Conservation (phyloP, 2,113 vertebrate genomes). For the Eidolon helvum region DNA sequence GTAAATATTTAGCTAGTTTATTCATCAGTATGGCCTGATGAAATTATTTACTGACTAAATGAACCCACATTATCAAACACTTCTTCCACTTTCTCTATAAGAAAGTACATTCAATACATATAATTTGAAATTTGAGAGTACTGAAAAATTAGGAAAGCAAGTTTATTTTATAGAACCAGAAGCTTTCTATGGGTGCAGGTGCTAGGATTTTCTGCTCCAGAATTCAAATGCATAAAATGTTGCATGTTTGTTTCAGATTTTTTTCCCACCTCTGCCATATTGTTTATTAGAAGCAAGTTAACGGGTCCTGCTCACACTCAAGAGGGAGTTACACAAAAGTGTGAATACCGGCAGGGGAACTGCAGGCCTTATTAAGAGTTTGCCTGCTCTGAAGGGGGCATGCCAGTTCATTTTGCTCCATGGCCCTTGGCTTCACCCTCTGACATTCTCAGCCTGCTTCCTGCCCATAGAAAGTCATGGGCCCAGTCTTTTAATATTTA, state of each 20-base stretch:
- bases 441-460: neutral
- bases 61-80: neutral
- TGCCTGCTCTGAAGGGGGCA: too few relatives aligned
- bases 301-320: neutral
- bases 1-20: neutral
- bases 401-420: neutral
- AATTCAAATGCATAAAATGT: neutral
- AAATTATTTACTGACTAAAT: constrained; percentile 21
- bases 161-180: neutral
- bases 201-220: neutral
- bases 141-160: neutral
- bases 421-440: neutral
- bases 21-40: neutral
- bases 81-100: neutral
- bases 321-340: neutral
- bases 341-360: neutral
- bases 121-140: constrained; percentile 14
- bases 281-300: neutral
- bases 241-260: neutral
- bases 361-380: neutral
- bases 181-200: neutral
- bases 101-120: neutral
- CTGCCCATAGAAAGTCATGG: neutral
- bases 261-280: neutral
- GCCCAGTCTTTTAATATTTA: neutral